Evolutionary conservation across 2,797 vertebrate genomes (phyloP), one percentile per base, ranked within the genome.

Genomic region (Parambassis ranga): DNA sequence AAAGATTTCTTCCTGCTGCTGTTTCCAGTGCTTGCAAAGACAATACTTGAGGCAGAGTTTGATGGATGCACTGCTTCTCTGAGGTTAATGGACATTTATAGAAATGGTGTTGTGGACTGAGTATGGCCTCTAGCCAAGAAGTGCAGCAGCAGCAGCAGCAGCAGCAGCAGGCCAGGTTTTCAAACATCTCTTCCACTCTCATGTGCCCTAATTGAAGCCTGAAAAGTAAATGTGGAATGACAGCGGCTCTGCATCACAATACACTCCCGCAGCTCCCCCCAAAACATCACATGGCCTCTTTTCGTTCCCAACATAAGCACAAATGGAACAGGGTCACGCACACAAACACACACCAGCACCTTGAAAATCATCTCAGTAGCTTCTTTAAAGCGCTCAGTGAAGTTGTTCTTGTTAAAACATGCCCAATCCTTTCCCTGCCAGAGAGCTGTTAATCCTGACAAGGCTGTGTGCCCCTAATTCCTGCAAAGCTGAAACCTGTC

Each of bases 201-300:
- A 4, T 77, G 64, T 73, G 58, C 65, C 65, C 67, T 55, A 65
- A 58, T 30, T 74, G 66, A 80, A 61, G 73, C 53, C 73, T 60
- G 71, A 44, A 62, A 69, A 66, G 62, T 68, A 82, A 77, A 87
- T 81, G 69, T 63, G 74, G 64, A 37, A 46, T 62, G 73, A 83
- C 82, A 89, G 80, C 57, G 55, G 74, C 72, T 84, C 74, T 70
- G 66, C 82, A 84, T 82, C 72, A 78, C 82, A 85, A 83, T 84
- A 77, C 77, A 85, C 73, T 77, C 74, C 76, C 62, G 52, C 53
- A 44, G 60, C 75, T 67, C 69, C 52, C 63, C 49, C 50, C 59
- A 67, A 53, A 71, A 81, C 26, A 66, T 83, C 80, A 69, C 75
- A 60, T 46, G 67, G 50, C 33, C 64, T 11, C 49, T 39, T 71